phyloP scores from a whole-genome alignment of 2,113 vertebrate genomes.

The Myotis davidii region DNA sequence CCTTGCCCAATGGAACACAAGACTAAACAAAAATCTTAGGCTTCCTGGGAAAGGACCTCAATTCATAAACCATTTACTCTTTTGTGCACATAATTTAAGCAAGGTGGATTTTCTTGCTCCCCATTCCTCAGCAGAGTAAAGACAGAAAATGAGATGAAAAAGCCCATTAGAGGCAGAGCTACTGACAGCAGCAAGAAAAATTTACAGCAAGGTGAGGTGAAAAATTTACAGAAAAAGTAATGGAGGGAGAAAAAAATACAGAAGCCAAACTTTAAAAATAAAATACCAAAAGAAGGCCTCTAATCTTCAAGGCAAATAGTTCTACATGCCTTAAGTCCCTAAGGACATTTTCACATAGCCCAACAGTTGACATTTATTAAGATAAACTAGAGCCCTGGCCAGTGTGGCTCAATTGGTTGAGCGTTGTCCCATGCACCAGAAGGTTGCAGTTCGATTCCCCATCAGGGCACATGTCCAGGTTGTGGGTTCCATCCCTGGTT shows the following conservation, averaged over 20 bases:
- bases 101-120: neutral
- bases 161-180: neutral
- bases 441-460: no score
- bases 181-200: neutral
- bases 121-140: neutral
- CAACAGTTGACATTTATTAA: neutral
- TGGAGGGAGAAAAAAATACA: neutral
- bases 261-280: neutral
- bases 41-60: neutral
- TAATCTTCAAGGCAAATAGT: neutral
- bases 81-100: neutral
- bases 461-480: no score
- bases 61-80: neutral
- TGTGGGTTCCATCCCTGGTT: no score
- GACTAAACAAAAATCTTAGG: neutral
- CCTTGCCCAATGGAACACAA: neutral
- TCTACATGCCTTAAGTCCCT: neutral
- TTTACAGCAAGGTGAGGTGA: no score
- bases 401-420: no score
- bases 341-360: neutral
- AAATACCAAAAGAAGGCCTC: neutral
- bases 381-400: neutral
- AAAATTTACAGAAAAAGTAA: neutral
- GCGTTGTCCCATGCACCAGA: no score
- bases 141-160: neutral